These are phyloP conservation scores for Ceratoteleas bidentatus DNA, from an alignment of 1,140 invertebrate genomes.

Conservation along the genomic window DNA sequence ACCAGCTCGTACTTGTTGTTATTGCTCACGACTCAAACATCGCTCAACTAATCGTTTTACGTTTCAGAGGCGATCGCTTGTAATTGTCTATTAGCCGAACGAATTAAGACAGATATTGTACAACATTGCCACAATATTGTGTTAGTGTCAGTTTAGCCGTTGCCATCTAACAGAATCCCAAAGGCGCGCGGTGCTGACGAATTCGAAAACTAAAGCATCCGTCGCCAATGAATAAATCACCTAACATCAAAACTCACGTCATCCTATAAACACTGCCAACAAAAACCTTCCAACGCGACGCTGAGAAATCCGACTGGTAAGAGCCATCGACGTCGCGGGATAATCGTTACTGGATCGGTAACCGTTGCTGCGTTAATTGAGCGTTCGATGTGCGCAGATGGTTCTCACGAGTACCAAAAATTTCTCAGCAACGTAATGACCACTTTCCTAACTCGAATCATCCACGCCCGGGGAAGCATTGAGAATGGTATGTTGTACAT, in stretches of 20 bases:
- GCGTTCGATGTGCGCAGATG: slow-evolving; percentile 10
- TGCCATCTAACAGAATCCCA: slow-evolving; percentile 7
- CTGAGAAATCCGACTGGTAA: slow-evolving; percentile 51
- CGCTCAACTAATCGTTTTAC: slow-evolving; percentile 25
- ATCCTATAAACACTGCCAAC: slow-evolving; percentile 22
- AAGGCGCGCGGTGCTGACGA: slow-evolving; percentile 16
- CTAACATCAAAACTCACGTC: slow-evolving; percentile 26
- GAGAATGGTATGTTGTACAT: slow-evolving; percentile 78
- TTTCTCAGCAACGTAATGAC: slow-evolving; percentile 45
- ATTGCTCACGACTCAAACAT: not conserved
- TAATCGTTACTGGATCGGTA: slow-evolving; percentile 19
- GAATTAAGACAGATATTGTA: slow-evolving; percentile 43
- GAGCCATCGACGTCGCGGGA: slow-evolving; percentile 29
- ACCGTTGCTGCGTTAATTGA: slow-evolving; percentile 5
- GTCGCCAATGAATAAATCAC: slow-evolving; percentile 20
- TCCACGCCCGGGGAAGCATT: slow-evolving; percentile 77
- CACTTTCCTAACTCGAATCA: slow-evolving; percentile 71
- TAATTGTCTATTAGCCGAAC: not conserved
- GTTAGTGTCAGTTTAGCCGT: slow-evolving; percentile 7
- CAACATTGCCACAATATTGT: slow-evolving; percentile 56
- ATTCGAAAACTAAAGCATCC: slow-evolving; percentile 9
- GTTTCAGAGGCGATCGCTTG: slow-evolving; percentile 27
- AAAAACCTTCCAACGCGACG: slow-evolving; percentile 27
- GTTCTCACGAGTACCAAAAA: slow-evolving; percentile 35
- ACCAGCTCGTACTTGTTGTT: slow-evolving; percentile 35